A percentile compares a stretch with the other conserved stretches of the same genome.
phyloP scores from a whole-genome alignment of 2,888 invertebrate species.

The Platycheirus rosarum region DNA sequence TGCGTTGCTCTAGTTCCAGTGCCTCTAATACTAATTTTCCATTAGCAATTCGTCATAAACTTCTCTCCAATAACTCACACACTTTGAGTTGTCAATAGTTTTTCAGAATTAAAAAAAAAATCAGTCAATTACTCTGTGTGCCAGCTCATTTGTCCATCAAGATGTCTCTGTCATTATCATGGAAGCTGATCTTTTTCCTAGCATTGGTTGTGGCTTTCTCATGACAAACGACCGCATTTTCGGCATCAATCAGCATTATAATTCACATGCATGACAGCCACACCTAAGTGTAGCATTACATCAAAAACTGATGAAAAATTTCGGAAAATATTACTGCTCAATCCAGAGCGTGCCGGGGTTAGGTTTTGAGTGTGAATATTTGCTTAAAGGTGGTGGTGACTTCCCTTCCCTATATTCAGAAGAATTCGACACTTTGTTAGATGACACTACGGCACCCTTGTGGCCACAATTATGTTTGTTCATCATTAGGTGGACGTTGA shows the following conservation, averaged over 20 bases:
- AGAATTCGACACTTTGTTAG: constrained; percentile 34
- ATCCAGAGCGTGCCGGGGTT: too few relatives aligned
- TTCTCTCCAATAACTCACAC: constrained; percentile 29
- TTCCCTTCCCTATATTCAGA: constrained; percentile 33
- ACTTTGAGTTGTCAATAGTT: not conserved
- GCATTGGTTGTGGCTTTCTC: too few relatives aligned
- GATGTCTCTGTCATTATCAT: constrained; percentile 34
- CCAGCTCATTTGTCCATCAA: constrained; percentile 39
- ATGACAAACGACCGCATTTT: constrained; percentile 49
- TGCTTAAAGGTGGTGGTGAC: not conserved
- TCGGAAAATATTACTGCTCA: constrained; percentile 13
- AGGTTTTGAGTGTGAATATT: not conserved
- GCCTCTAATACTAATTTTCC: too few relatives aligned
- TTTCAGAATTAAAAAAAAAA: constrained; percentile 35
- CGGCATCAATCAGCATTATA: constrained; percentile 54
- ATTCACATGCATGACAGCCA: constrained; percentile 47
- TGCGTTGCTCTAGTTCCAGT: not conserved
- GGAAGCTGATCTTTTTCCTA: too few relatives aligned
- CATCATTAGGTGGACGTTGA: constrained; percentile 53
- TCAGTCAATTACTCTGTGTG: constrained; percentile 60
- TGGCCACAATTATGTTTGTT: constrained; percentile 46
- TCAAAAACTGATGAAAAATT: not conserved
- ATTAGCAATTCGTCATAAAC: constrained; percentile 11
- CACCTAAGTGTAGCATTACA: constrained; percentile 27
- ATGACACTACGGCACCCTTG: constrained; percentile 36